A percentile compares a stretch with the other conserved stretches of the same genome.
Evolutionary conservation across 2,113 vertebrate genomes (phyloP).

Genomic region (Phalacrocorax brasilianus): DNA sequence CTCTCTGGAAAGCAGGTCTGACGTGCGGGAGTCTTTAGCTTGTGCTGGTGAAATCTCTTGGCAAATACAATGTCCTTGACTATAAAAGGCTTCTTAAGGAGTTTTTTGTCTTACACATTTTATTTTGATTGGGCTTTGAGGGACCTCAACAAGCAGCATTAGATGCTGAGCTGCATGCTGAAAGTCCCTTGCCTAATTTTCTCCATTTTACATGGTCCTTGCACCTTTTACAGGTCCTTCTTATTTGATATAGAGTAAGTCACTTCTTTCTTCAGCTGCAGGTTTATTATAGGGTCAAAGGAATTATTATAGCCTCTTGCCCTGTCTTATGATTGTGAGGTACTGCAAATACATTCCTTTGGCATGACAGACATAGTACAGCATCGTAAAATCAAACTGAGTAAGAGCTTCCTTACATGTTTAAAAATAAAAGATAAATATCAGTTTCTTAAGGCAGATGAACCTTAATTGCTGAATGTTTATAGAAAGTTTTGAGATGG

Average conservation of each 20-base stretch:
- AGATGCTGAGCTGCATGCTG: background rate
- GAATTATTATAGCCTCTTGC: background rate
- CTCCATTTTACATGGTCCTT: background rate
- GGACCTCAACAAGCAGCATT: background rate
- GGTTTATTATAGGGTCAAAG: background rate
- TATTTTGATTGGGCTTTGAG: background rate
- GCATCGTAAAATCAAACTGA: background rate
- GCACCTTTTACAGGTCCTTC: background rate
- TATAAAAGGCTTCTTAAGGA: background rate
- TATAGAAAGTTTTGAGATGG: background rate
- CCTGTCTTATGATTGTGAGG: background rate
- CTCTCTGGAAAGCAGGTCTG: background rate
- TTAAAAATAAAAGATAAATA: conserved; percentile 12
- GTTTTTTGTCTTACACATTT: background rate
- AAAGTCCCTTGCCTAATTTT: background rate
- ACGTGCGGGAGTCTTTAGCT: background rate
- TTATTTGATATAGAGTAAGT: background rate
- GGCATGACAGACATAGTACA: background rate
- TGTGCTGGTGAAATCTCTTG: background rate
- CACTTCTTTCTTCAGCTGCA: background rate
- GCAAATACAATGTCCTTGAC: background rate
- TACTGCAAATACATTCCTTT: background rate
- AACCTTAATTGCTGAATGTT: background rate
- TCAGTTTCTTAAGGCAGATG: background rate
- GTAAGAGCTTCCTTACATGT: background rate